A percentile compares a stretch with the other conserved stretches of the same genome.
phyloP scores from a whole-genome alignment of 2,113 vertebrate genomes.

The Sebastes schlegelii region DNA sequence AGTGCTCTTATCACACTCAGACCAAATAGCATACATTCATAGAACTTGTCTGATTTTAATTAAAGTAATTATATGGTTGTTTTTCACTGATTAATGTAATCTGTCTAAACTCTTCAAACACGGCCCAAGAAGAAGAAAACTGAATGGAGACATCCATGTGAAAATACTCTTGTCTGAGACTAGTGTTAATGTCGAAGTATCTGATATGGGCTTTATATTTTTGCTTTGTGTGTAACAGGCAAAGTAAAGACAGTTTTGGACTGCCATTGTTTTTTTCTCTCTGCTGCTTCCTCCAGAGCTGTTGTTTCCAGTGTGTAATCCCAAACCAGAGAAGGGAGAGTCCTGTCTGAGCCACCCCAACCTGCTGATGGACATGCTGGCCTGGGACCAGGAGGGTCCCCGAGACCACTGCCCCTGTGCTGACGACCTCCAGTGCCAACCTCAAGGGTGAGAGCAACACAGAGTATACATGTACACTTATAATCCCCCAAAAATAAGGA shows the following conservation, averaged over 20 bases:
- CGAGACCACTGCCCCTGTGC: constrained; percentile 90
- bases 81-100: neutral
- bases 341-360: constrained; percentile 87
- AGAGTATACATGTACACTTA: neutral
- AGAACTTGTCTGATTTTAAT: neutral
- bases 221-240: neutral
- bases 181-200: neutral
- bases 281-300: constrained; percentile 82
- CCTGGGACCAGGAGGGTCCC: constrained; percentile 92
- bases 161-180: neutral
- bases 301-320: constrained; percentile 93
- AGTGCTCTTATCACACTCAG: neutral
- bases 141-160: neutral
- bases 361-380: constrained; percentile 89
- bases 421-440: constrained; percentile 86
- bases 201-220: neutral
- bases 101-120: neutral
- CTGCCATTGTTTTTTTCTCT: neutral
- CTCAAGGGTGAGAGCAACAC: constrained; percentile 83
- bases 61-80: neutral
- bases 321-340: constrained; percentile 85
- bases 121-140: neutral
- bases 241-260: neutral
- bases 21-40: neutral
- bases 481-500: neutral